Conservation (phyloP, 2,888 invertebrate species). For the Drosophila anceps region DNA sequence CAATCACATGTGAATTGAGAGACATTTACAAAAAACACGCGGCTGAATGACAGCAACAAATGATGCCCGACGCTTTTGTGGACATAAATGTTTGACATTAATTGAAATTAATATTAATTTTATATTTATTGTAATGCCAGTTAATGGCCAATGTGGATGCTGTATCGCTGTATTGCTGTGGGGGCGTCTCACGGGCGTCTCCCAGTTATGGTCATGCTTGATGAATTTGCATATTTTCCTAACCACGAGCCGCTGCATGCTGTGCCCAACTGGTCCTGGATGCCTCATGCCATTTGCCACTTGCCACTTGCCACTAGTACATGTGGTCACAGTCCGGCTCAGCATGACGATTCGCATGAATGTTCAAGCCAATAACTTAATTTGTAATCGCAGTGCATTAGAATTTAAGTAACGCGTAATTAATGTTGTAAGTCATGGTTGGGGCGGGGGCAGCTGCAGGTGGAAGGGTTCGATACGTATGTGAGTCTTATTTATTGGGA, state of each 20-base stretch:
- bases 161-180: constrained; percentile 46
- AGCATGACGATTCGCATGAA: constrained; percentile 82
- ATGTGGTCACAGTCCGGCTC: constrained; percentile 55
- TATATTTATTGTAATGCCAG: constrained; percentile 80
- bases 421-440: constrained; percentile 83
- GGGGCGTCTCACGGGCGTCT: constrained; percentile 48
- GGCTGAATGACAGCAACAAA: constrained; percentile 77
- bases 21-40: constrained; percentile 35
- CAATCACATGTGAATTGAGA: constrained; percentile 40
- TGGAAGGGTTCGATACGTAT: constrained; percentile 38
- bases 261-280: constrained; percentile 68
- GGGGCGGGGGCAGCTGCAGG: constrained; percentile 17
- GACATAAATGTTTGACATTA: constrained; percentile 84
- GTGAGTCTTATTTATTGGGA: constrained; percentile 84
- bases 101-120: constrained; percentile 85
- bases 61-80: constrained; percentile 82
- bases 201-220: constrained; percentile 36
- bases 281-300: constrained; percentile 28
- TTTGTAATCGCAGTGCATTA: constrained; percentile 85
- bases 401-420: constrained; percentile 86
- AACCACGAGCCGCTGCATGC: constrained; percentile 52
- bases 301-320: constrained; percentile 31
- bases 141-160: constrained; percentile 59
- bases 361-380: constrained; percentile 84
- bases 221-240: constrained; percentile 75